Evolutionary conservation across 2,113 vertebrate species (phyloP).

Genomic region (Dicrurus megarhynchus): DNA sequence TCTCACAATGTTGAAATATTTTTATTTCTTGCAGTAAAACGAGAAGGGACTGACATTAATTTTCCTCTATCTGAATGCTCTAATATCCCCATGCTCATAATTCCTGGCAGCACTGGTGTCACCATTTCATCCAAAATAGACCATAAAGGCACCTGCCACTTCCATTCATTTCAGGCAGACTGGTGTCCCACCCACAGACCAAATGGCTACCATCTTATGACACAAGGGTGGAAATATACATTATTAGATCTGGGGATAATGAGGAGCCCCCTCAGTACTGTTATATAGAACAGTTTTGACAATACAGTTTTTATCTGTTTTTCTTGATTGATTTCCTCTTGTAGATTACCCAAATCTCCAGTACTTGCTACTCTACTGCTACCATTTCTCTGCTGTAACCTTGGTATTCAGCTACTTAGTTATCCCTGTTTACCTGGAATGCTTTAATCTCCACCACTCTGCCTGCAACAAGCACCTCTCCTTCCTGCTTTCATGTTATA

Average conservation of each 20-base stretch:
- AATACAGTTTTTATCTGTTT: neutral
- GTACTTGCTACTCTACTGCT: neutral
- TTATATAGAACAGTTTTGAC: neutral
- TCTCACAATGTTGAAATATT: neutral
- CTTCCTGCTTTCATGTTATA: neutral
- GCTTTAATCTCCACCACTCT: neutral
- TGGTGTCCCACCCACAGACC: neutral
- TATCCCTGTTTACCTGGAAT: neutral
- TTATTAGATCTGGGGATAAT: neutral
- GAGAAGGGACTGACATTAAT: neutral
- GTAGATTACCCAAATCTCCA: neutral
- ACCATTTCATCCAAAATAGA: neutral
- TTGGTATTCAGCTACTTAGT: neutral
- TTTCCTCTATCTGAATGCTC: neutral
- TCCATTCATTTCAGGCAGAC: neutral
- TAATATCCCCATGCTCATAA: neutral
- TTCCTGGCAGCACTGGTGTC: neutral
- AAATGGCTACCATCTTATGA: neutral
- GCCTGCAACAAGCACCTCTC: rapidly evolving
- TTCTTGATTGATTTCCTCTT: neutral
- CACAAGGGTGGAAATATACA: neutral
- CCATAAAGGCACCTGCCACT: neutral
- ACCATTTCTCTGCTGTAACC: neutral
- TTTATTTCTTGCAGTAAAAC: neutral
- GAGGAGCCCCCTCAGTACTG: neutral